phyloP scores from a whole-genome alignment of 2,888 invertebrate species.

The Flabesymbios commensalis region DNA sequence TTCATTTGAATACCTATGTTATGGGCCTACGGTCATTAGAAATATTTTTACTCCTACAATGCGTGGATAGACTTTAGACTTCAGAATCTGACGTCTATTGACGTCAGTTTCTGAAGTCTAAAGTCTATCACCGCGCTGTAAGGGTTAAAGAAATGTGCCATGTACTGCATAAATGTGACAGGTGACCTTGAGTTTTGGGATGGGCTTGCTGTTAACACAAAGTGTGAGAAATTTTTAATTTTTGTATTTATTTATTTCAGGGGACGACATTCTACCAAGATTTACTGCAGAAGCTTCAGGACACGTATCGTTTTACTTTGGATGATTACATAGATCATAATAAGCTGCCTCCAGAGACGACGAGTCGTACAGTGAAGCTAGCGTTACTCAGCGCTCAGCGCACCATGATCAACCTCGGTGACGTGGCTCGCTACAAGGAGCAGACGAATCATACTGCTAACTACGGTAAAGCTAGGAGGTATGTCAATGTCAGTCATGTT shows the following conservation, averaged over 20 bases:
- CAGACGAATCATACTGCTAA: constrained; percentile 80
- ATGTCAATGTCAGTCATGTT: constrained; percentile 15
- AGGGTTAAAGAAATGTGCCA: too few relatives aligned
- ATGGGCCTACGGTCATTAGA: too few relatives aligned
- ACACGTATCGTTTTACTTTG: constrained; percentile 75
- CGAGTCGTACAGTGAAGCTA: constrained; percentile 70
- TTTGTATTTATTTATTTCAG: constrained; percentile 38
- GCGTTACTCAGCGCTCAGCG: constrained; percentile 87
- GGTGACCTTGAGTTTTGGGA: too few relatives aligned
- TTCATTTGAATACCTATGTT: too few relatives aligned
- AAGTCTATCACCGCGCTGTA: too few relatives aligned
- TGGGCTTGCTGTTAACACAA: too few relatives aligned
- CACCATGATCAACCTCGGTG: constrained; percentile 85
- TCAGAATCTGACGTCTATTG: too few relatives aligned
- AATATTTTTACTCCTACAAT: too few relatives aligned
- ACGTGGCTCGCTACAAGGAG: constrained; percentile 87
- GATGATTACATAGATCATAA: constrained; percentile 48
- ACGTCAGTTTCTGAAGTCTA: too few relatives aligned
- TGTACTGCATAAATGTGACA: too few relatives aligned
- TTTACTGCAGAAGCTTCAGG: constrained; percentile 75
- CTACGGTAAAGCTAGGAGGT: constrained; percentile 78
- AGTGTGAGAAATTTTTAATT: neutral
- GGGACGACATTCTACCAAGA: constrained; percentile 72
- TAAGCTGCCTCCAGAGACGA: constrained; percentile 61
- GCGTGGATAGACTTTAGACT: too few relatives aligned